phyloP scores from a whole-genome alignment of 1,140 invertebrate genomes.

The Oncopodura yosiiana region DNA sequence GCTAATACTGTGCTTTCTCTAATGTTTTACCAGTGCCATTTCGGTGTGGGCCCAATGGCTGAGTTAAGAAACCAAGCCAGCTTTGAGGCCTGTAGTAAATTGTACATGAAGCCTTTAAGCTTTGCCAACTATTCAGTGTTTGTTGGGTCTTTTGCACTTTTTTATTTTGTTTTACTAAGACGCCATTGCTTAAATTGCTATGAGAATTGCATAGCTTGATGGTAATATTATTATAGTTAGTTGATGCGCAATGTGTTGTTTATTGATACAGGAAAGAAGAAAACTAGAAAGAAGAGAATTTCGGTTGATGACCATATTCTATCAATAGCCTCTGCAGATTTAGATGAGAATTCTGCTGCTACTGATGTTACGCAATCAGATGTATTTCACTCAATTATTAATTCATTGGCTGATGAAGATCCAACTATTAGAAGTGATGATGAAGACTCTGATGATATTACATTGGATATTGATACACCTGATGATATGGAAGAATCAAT shows the following conservation, averaged over 20 bases:
- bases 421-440: constrained; percentile 32
- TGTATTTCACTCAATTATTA: constrained; percentile 31
- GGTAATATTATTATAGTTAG: not conserved
- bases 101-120: too few species aligned
- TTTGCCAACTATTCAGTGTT: too few species aligned
- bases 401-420: constrained; percentile 31
- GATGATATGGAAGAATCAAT: constrained; percentile 45
- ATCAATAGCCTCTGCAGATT: constrained; percentile 21
- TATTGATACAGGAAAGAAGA: constrained; percentile 17
- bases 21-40: too few species aligned
- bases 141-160: too few species aligned
- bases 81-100: too few species aligned
- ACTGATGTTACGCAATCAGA: constrained; percentile 30
- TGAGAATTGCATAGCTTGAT: too few species aligned
- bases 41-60: too few species aligned
- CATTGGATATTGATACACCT: constrained; percentile 43
- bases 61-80: too few species aligned
- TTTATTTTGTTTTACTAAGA: too few species aligned
- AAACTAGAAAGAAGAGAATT: constrained; percentile 25
- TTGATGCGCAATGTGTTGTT: constrained; percentile 3
- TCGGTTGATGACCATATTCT: constrained; percentile 29
- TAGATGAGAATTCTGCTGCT: constrained; percentile 24
- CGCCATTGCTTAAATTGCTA: too few species aligned
- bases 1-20: too few species aligned
- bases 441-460: constrained; percentile 36